These are phyloP conservation scores for Mechanitis messenoides DNA, from an alignment of 2,888 invertebrate species.

Conservation along the genomic window DNA sequence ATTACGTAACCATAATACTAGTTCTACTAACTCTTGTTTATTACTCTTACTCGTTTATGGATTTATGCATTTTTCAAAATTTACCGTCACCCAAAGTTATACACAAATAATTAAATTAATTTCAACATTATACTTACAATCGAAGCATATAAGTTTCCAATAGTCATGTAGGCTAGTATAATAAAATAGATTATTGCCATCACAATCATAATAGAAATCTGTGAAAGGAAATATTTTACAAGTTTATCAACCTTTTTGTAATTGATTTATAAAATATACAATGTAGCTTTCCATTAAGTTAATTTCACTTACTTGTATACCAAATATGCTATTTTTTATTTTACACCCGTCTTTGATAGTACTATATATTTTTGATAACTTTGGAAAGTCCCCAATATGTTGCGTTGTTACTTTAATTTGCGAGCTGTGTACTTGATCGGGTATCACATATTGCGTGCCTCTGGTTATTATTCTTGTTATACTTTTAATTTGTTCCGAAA, in stretches of 20 bases:
- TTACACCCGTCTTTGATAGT: constrained; percentile 16
- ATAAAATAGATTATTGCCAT: constrained; percentile 3
- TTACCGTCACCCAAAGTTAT: too few species aligned
- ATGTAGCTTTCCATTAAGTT: too few species aligned
- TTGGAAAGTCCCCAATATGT: constrained; percentile 11
- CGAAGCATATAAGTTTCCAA: too few species aligned
- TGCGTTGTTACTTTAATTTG: neutral
- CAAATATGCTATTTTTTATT: constrained; percentile 20
- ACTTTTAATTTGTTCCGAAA: constrained; percentile 37
- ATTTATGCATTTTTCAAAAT: too few species aligned
- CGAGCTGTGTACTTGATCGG: constrained; percentile 13
- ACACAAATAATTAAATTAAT: too few species aligned
- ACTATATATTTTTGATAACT: constrained; percentile 12
- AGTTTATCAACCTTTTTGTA: too few species aligned
- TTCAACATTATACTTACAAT: too few species aligned
- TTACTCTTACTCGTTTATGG: too few species aligned
- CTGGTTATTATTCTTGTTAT: constrained; percentile 29
- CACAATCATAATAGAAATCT: constrained; percentile 2
- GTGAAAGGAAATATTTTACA: neutral
- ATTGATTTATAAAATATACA: too few species aligned
- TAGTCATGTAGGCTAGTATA: constrained; percentile 13
- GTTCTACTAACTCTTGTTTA: too few species aligned
- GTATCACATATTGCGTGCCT: neutral
- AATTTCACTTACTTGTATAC: constrained; percentile 14
- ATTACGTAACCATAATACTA: too few species aligned